phyloP scores from a whole-genome alignment of 2,888 invertebrate genomes.

The Anagyrus pseudococci region DNA sequence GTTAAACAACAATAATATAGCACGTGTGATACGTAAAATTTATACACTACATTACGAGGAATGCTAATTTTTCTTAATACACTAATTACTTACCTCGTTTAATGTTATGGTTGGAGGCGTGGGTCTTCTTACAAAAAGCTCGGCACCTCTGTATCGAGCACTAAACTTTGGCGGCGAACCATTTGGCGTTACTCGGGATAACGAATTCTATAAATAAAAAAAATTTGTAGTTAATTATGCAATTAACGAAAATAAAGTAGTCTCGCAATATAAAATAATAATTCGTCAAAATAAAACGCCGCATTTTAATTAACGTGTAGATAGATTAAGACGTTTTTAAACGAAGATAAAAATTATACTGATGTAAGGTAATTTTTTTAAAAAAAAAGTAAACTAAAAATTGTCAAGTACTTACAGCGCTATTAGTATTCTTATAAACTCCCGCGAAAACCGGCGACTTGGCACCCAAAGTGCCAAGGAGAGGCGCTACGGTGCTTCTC shows the following conservation, averaged over 20 bases:
- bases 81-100: slow-evolving; percentile 34
- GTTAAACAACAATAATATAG: too few relatives aligned
- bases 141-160: slow-evolving; percentile 58
- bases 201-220: slow-evolving; percentile 49
- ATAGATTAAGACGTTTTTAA: too few relatives aligned
- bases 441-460: slow-evolving; percentile 53
- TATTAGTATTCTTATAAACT: slow-evolving; percentile 50
- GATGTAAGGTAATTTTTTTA: too few relatives aligned
- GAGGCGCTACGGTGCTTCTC: slow-evolving; percentile 58
- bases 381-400: background rate
- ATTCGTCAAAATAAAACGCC: too few relatives aligned
- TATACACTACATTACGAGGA: too few relatives aligned
- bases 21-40: too few relatives aligned
- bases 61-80: too few relatives aligned
- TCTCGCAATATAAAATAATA: too few relatives aligned
- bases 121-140: slow-evolving; percentile 55
- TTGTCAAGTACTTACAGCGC: slow-evolving; percentile 47
- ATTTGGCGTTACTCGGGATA: slow-evolving; percentile 53
- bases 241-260: too few relatives aligned
- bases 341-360: too few relatives aligned
- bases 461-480: slow-evolving; percentile 52
- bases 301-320: too few relatives aligned
- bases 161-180: slow-evolving; percentile 56
- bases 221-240: slow-evolving; percentile 4
- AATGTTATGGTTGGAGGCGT: slow-evolving; percentile 48